Conservation (phyloP, 2,113 vertebrate genomes). For the Lasiurus cinereus region DNA sequence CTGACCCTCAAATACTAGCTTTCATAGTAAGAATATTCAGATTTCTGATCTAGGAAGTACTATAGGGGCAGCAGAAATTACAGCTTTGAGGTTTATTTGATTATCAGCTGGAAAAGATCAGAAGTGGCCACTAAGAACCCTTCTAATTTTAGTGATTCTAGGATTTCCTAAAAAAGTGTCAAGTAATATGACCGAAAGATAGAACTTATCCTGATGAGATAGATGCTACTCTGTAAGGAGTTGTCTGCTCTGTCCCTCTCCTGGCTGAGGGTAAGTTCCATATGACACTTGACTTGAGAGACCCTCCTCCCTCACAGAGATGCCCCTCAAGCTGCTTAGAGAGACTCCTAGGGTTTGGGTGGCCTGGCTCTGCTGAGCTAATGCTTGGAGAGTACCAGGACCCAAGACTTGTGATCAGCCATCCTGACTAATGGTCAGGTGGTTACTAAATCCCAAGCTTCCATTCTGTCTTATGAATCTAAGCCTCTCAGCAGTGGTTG, state of each 20-base stretch:
- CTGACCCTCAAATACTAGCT: not conserved
- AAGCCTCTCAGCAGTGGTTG: not conserved
- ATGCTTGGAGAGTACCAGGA: not conserved
- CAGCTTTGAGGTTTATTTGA: not conserved
- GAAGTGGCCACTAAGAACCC: not conserved
- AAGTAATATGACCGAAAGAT: not conserved
- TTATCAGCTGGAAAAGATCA: constrained; percentile 16
- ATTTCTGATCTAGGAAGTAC: not conserved
- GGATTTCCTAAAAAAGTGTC: constrained; percentile 1
- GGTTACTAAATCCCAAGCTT: not conserved
- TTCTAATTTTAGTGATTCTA: not conserved
- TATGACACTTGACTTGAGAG: not conserved
- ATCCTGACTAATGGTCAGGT: not conserved
- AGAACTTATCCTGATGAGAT: not conserved
- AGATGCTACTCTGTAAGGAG: not conserved
- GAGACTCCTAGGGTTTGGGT: no score
- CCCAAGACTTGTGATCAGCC: not conserved
- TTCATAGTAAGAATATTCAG: not conserved
- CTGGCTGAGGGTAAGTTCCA: not conserved
- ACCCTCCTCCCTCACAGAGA: not conserved
- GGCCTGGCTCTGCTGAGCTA: not conserved
- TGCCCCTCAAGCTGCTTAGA: not conserved
- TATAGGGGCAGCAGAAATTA: not conserved
- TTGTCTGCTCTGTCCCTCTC: not conserved
- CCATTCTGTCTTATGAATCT: not conserved